Evolutionary conservation across 2,797 vertebrate genomes (phyloP).

Genomic region (Lacerta viridis): DNA sequence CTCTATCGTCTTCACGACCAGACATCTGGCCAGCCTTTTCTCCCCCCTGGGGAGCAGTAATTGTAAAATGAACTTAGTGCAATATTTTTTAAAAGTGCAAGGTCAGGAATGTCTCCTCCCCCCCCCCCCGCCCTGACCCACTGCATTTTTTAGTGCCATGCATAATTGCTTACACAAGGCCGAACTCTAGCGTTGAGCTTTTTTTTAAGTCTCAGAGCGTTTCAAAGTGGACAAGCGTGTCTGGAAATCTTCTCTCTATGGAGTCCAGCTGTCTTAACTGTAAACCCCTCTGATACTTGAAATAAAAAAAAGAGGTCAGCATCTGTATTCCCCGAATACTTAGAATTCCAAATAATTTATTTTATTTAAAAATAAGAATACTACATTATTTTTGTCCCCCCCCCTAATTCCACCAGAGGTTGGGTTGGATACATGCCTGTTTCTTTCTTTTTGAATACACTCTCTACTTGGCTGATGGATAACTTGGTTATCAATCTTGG

Average conservation of each 20-base stretch:
- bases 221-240: constrained; percentile 32
- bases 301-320: neutral
- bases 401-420: neutral
- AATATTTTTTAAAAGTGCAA: constrained; percentile 37
- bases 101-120: constrained; percentile 43
- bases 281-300: constrained; percentile 1
- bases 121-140: neutral
- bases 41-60: constrained; percentile 25
- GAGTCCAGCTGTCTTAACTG: constrained; percentile 38
- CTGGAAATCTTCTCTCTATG: constrained; percentile 43
- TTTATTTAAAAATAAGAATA: neutral
- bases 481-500: neutral
- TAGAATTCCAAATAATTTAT: neutral
- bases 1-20: neutral
- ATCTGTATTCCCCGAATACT: neutral
- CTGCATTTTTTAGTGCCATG: constrained; percentile 39
- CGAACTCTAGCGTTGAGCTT: constrained; percentile 8
- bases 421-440: neutral
- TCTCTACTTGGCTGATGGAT: neutral
- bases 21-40: constrained; percentile 14
- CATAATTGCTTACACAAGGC: constrained; percentile 50
- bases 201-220: constrained; percentile 35
- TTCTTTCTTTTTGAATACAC: neutral
- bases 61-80: constrained; percentile 39
- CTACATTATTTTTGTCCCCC: neutral